Conservation (phyloP, 2,797 vertebrate genomes). For the Catharus ustulatus region DNA sequence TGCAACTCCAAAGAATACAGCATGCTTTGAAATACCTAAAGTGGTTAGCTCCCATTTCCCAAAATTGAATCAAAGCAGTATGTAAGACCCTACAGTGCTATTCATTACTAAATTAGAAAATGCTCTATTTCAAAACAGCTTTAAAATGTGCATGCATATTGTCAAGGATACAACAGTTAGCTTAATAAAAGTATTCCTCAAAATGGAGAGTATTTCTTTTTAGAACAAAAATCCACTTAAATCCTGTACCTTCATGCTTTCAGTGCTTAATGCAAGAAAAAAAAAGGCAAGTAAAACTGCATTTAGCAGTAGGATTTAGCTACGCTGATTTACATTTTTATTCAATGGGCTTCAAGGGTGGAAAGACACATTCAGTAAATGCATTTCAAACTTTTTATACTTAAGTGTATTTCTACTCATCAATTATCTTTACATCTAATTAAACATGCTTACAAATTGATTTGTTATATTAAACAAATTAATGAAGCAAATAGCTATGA, state of each 20-base stretch:
- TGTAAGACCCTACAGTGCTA: not conserved
- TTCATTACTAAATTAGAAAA: slow-evolving; percentile 36
- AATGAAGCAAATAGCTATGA: slow-evolving; percentile 22
- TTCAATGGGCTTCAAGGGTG: not conserved
- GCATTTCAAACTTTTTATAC: slow-evolving; percentile 5
- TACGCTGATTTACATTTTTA: slow-evolving; percentile 25
- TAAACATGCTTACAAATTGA: slow-evolving; percentile 30
- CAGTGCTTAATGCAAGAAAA: not conserved
- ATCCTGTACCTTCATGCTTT: not conserved
- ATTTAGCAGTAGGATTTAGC: slow-evolving; percentile 5
- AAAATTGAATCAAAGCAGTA: slow-evolving; percentile 19
- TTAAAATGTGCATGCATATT: not conserved
- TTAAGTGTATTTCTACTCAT: not conserved
- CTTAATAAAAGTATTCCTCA: not conserved
- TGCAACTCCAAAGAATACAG: slow-evolving; percentile 4
- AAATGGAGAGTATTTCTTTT: not conserved
- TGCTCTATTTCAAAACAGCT: not conserved
- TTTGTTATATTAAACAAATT: slow-evolving; percentile 39
- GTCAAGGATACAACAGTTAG: not conserved
- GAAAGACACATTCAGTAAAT: not conserved
- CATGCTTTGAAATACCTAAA: not conserved
- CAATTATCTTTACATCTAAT: slow-evolving; percentile 12
- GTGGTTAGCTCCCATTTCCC: not conserved
- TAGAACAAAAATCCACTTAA: slow-evolving; percentile 29
- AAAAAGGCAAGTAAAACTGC: not conserved